Evolutionary conservation across 2,113 vertebrate genomes (phyloP), one percentile per base, ranked within the genome.

Genomic region (Gavia stellata): DNA sequence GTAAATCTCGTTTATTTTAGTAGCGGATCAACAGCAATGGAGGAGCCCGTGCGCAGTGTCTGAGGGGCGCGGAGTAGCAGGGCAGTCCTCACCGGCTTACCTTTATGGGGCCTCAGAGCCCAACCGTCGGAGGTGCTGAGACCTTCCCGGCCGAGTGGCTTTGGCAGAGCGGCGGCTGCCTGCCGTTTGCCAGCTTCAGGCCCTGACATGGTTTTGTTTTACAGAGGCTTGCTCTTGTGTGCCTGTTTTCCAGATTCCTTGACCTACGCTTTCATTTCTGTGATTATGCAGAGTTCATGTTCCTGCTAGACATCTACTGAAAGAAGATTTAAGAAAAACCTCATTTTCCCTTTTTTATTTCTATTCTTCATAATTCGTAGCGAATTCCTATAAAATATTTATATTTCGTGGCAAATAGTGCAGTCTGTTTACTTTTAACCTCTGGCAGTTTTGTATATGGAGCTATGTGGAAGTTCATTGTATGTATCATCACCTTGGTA

Each of bases 51-150:
- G 18, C 0, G 3, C n/a, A 29, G 23, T 0, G 0, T 38, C 49
- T 10, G 31, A 75, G 33, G 23, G 55, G 29, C 0, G 0, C 0
- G 0, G 71, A 56, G 40, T 9, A n/a, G 42, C 34, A 24, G 70
- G 59, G 47, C 47, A 55, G 56, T 21, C 70, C 52, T 74, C 5
- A 1, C n/a, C 1, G 0, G 16, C 56, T 72, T 34, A 24, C 25
- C 23, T 81, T 85, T 45, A 53, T 0, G 0, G n/a, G 25, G 31
- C 44, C n/a, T 50, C 47, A 18, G 40, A 77, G 58, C 67, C 58
- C 58, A 56, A 17, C 33, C 40, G 5, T 16, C 0, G 0, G 67
- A 70, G 55, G 40, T 36, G 29, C 71, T 53, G 71, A 83, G 86
- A 53, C 44, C 55, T 92, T 86, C 72, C 50, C 0, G 0, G 25